A percentile compares a stretch with the other conserved stretches of the same genome.
Evolutionary conservation across 2,113 vertebrate genomes (phyloP).

Genomic region (Ardeotis arabs): DNA sequence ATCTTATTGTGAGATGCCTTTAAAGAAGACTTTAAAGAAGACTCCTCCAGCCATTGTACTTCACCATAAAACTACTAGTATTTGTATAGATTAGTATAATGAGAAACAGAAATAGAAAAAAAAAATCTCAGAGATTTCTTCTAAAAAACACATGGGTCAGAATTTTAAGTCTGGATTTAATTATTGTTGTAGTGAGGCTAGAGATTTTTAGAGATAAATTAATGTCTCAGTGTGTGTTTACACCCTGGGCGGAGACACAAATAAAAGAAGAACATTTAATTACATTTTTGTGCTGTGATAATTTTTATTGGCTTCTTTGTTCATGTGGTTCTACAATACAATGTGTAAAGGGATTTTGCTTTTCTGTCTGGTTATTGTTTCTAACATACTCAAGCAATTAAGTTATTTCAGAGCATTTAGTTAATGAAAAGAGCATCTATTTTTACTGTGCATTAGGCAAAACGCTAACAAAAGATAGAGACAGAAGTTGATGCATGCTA

Average conservation of each 20-base stretch:
- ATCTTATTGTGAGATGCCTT: not conserved
- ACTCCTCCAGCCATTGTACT: conserved; percentile 30
- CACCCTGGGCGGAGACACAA: conserved; percentile 65
- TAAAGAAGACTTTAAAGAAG: conserved; percentile 35
- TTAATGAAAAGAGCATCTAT: not conserved
- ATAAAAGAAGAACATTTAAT: conserved; percentile 73
- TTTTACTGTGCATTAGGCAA: not conserved
- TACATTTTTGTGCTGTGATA: conserved; percentile 65
- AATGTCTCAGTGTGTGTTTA: conserved; percentile 59
- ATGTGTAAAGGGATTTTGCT: conserved; percentile 16
- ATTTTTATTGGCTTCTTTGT: conserved; percentile 61
- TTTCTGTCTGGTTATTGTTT: not conserved
- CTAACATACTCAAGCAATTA: not conserved
- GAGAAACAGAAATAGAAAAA: conserved; percentile 56
- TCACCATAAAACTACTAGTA: conserved; percentile 36
- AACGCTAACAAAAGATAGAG: not conserved
- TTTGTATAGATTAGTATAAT: conserved; percentile 63
- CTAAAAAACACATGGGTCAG: conserved; percentile 48
- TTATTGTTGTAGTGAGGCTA: conserved; percentile 57
- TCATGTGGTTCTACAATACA: conserved; percentile 44
- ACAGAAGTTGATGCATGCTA: not conserved
- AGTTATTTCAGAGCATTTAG: not conserved
- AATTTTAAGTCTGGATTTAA: conserved; percentile 69
- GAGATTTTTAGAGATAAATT: conserved; percentile 53
- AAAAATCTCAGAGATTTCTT: conserved; percentile 25